These are phyloP conservation scores for Sylvia borin DNA, from an alignment of 2,797 vertebrate genomes.

Conservation along the genomic window DNA sequence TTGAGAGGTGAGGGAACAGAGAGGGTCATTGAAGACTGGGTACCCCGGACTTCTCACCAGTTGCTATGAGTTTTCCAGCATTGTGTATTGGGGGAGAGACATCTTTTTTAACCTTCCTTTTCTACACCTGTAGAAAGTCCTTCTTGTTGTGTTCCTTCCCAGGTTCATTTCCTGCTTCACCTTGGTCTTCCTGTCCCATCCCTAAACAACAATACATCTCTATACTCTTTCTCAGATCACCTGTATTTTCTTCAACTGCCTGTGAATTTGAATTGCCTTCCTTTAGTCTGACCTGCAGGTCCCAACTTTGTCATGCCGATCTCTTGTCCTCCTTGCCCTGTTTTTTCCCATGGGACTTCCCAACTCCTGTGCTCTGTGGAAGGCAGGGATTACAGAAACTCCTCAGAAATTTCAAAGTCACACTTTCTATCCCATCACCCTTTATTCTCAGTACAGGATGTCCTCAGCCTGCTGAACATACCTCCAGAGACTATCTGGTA, in stretches of 20 bases:
- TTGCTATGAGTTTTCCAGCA: not conserved
- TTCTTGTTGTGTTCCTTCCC: not conserved
- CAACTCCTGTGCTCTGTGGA: not conserved
- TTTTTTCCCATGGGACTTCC: not conserved
- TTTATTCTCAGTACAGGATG: not conserved
- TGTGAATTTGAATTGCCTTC: not conserved
- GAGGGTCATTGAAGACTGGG: not conserved
- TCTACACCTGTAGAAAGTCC: not conserved
- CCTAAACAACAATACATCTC: not conserved
- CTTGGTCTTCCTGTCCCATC: not conserved
- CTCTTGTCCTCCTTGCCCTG: not conserved
- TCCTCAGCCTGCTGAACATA: not conserved
- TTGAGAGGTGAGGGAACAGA: not conserved
- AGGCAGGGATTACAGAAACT: not conserved
- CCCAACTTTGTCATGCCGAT: not conserved
- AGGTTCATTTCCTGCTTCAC: not conserved
- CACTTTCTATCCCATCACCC: not conserved
- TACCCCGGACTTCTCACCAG: not conserved
- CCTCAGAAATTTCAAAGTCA: not conserved
- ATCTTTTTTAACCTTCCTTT: not conserved
- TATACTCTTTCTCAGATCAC: not conserved
- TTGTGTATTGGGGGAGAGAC: not conserved
- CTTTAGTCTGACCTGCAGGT: not conserved
- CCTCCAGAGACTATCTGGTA: not conserved
- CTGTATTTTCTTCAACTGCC: not conserved